These are phyloP conservation scores for Aptenodytes patagonicus DNA, from an alignment of 2,113 vertebrate genomes.

Conservation along the genomic window DNA sequence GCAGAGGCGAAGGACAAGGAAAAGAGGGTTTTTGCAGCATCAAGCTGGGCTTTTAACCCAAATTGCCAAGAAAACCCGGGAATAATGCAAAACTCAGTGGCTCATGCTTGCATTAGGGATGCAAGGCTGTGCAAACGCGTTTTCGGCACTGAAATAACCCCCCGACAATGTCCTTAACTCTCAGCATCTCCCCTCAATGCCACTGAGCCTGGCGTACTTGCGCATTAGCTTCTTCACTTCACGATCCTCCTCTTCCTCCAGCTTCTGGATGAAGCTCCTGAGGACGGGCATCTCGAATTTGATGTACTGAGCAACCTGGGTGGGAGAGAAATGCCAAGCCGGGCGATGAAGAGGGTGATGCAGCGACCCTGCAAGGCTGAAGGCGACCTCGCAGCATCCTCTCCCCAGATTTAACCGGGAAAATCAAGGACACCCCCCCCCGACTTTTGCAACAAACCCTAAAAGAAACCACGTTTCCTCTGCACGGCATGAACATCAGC, in stretches of 20 bases:
- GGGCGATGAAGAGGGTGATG: background rate
- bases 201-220: slow-evolving; percentile 65
- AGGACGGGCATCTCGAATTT: slow-evolving; percentile 98
- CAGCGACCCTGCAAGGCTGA: fast-evolving
- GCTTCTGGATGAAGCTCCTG: slow-evolving; percentile 93
- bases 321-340: background rate
- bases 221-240: slow-evolving; percentile 91
- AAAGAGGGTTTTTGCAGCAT: background rate
- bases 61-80: background rate
- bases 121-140: fast-evolving
- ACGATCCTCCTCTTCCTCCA: slow-evolving; percentile 93
- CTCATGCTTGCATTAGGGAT: fast-evolving
- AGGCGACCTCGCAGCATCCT: background rate
- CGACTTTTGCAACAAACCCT: background rate
- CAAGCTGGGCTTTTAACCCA: background rate
- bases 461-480: fast-evolving
- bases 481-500: fast-evolving
- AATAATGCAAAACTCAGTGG: fast-evolving
- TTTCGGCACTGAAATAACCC: fast-evolving
- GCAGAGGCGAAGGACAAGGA: background rate
- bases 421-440: background rate
- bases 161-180: background rate
- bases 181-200: fast-evolving
- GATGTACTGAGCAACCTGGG: slow-evolving; percentile 96
- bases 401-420: background rate